A percentile compares a stretch with the other conserved stretches of the same genome.
phyloP scores from a whole-genome alignment of 2,797 vertebrate species.

The Danio albolineatus region DNA sequence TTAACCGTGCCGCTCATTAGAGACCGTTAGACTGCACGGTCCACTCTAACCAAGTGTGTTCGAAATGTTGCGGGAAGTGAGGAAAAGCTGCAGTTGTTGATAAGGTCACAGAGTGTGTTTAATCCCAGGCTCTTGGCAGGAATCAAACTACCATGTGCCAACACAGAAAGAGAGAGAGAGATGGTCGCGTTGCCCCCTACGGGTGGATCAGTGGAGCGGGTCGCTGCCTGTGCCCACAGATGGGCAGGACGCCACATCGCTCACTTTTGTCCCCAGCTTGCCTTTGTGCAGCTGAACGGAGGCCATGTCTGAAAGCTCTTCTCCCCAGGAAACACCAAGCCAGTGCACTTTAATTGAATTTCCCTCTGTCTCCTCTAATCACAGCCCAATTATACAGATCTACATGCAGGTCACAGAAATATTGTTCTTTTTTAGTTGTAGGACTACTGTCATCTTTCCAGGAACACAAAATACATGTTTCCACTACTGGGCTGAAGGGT shows the following conservation, averaged over 20 bases:
- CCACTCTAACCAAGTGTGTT: slow-evolving; percentile 7
- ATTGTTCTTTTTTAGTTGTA: background rate
- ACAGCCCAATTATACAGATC: slow-evolving; percentile 25
- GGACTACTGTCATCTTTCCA: slow-evolving; percentile 17
- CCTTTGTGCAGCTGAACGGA: slow-evolving; percentile 8
- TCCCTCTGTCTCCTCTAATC: slow-evolving; percentile 27
- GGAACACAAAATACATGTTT: no score
- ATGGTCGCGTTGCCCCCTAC: slow-evolving; percentile 6
- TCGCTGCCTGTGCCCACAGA: slow-evolving; percentile 27
- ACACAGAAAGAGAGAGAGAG: slow-evolving; percentile 15
- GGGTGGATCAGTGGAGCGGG: slow-evolving; percentile 31
- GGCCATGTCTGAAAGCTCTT: slow-evolving; percentile 15
- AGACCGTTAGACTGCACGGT: slow-evolving; percentile 10
- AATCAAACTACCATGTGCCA: slow-evolving; percentile 19
- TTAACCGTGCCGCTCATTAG: slow-evolving; percentile 46
- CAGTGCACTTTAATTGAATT: slow-evolving; percentile 46
- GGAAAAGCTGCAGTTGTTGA: slow-evolving; percentile 42
- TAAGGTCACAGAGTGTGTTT: slow-evolving; percentile 47
- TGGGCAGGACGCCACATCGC: slow-evolving; percentile 23
- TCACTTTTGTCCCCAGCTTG: slow-evolving; percentile 18
- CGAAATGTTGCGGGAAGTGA: slow-evolving; percentile 4
- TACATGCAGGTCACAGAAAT: slow-evolving; percentile 5
- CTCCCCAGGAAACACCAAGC: background rate
- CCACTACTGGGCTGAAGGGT: no score
- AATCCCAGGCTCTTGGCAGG: slow-evolving; percentile 47